A percentile compares a stretch with the other conserved stretches of the same genome.
Conservation (phyloP, 2,888 invertebrate species). For the Agonopterix heracliana region DNA sequence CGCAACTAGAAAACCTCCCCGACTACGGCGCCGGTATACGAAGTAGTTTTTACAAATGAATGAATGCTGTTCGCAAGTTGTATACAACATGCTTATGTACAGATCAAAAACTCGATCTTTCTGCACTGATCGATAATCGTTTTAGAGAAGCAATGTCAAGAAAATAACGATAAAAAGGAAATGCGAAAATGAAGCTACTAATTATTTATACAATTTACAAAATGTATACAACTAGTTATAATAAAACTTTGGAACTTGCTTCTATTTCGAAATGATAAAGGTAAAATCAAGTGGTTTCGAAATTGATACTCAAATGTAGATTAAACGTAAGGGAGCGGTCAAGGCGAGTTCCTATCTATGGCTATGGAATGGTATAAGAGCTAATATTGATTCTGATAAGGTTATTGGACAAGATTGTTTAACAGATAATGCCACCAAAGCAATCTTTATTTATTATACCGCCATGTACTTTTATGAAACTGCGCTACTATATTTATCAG, state of each 20-base stretch:
- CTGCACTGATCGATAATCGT: not conserved
- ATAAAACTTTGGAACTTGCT: no score
- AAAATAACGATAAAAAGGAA: slow-evolving; percentile 4
- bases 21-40: slow-evolving; percentile 11
- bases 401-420: not conserved
- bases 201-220: slow-evolving; percentile 15
- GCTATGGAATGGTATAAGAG: slow-evolving; percentile 5
- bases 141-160: no score
- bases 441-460: no score
- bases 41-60: not conserved
- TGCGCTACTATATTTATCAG: no score
- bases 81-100: not conserved
- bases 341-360: slow-evolving; percentile 18
- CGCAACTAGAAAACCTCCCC: slow-evolving; percentile 29
- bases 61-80: slow-evolving; percentile 3
- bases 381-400: slow-evolving; percentile 8
- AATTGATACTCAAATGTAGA: not conserved
- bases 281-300: not conserved
- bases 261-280: no score
- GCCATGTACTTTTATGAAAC: no score
- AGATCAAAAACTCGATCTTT: not conserved
- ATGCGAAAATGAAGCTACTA: slow-evolving; percentile 1
- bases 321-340: slow-evolving; percentile 25
- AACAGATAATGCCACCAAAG: no score
- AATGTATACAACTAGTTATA: slow-evolving; percentile 4